Evolutionary conservation across 2,797 vertebrate genomes (phyloP), one percentile per base, ranked within the genome.

Genomic region (Orestias chungarensis): DNA sequence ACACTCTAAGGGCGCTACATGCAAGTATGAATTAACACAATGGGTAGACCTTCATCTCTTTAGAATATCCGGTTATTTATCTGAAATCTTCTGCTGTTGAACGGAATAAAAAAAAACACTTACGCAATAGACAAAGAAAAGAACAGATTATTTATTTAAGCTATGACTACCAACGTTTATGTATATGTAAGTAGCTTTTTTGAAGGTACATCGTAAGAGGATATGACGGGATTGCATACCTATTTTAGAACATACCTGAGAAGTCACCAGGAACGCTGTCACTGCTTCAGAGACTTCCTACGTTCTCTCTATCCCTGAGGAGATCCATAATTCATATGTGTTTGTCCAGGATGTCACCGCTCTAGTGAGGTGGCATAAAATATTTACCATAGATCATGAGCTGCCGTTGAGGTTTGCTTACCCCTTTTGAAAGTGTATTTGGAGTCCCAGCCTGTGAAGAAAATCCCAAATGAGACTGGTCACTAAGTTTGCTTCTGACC

Each of bases 291-390:
- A 92, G 88, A 88, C 72, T 90, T 90, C 88, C 80, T 62, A 47
- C 42, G 74, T 79, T 65, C 65, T 85, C 82, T 76, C 43, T 66
- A 68, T 87, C 88, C 87, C 89, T 4, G 61, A 85, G 73, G 84
- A 82, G 78, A 93, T 94, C 89, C 91, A 95, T 94, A 92, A 95
- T 95, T 94, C 91, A 94, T 93, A 66, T 78, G 84, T 66, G 80
- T 80, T 80, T 86, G 85, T 90, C 90, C 89, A 77, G 86, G 83
- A 90, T 93, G 93, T 92, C 93, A 86, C 89, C 83, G 82, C 87
- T 90, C 86, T 84, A 88, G 89, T 68, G 55, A 87, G 84, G 84
- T 80, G 66, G 76, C 86, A 92, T 94, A 89, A 94, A 94, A 94
- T 95, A 94, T 94, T 94, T 91, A 93, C 86, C 74, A 7, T 82